Base-by-base conservation (phyloP, 1,140 invertebrate species). In the Pseudomyrmex cubaensis region DNA sequence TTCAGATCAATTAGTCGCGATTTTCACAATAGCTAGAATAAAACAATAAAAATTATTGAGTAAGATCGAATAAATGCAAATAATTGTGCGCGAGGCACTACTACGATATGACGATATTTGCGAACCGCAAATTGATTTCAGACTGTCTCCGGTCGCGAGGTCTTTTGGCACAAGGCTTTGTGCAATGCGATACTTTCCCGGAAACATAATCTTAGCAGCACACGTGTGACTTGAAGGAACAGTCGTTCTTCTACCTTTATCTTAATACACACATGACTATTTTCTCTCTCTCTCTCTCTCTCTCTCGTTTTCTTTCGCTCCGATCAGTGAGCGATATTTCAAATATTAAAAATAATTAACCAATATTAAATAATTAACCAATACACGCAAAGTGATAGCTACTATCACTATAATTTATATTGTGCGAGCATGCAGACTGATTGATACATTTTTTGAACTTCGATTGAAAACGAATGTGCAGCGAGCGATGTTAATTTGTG, bases 121-220 rank as follows among this genome's bases (percentile, higher is more conserved):
- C 66, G 66, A 80, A 64, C 64, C 62, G 69, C 63, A 73, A 86
- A 87, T 86, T 85, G 84, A 85, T 82, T 87, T 85, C 84, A 82
- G 54, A 35, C 46, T 66, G 83, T 72, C 54, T 54, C 35, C 4
- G 25, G 67, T 52, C 61, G 66, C 61, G 35, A 35, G 50, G 76
- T 54, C 56, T 77, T 59, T 73, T 74, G 75, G 61, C 83, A 75
- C 54, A 50, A 22, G 17, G 73, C 83, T 86, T 85, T 76, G 76
- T 69, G 56, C 63, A 73, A 86, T 76, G 57, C 69, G 67, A 61
- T 20, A 57, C 54, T 50, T 87, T 86, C 86, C 7, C 35, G 57
- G 86, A 87, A 87, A 63, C 61, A 77, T 52, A 63, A 50, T 72
- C 70, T 86, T 44, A 59, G 48, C 22, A 48, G 12, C 54, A 9